These are phyloP conservation scores for Heterodera schachtii DNA, from an alignment of 1,140 invertebrate genomes.

Conservation along the genomic window DNA sequence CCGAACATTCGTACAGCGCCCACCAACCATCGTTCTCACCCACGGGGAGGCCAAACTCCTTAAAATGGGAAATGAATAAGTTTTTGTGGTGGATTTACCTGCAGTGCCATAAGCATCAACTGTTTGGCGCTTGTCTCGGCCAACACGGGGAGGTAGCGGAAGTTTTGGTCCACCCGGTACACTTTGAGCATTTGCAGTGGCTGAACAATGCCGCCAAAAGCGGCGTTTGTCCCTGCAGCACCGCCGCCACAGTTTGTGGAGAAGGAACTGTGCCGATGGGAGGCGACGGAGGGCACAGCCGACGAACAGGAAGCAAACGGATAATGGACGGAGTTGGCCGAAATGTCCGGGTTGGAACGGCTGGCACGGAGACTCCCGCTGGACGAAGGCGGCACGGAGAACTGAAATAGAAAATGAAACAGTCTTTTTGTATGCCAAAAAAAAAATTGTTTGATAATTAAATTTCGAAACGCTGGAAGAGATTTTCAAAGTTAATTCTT, in stretches of 20 bases:
- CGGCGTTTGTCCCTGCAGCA: background rate
- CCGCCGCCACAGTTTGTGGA: slow-evolving; percentile 13
- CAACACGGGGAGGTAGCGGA: slow-evolving; percentile 93
- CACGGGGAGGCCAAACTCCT: slow-evolving; percentile 49
- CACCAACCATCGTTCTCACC: slow-evolving; percentile 68
- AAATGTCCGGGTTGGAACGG: slow-evolving; percentile 64
- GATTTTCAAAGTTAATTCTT: no score
- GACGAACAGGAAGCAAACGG: slow-evolving; percentile 26
- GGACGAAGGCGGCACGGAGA: background rate
- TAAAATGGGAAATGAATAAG: slow-evolving; percentile 13
- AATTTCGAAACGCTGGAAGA: background rate
- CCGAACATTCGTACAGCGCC: slow-evolving; percentile 86
- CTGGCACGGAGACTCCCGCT: slow-evolving; percentile 52
- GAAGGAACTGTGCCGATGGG: slow-evolving; percentile 66
- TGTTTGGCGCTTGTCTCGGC: slow-evolving; percentile 97
- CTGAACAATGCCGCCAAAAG: background rate
- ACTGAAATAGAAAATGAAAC: background rate
- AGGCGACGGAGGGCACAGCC: slow-evolving; percentile 79
- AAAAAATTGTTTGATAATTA: background rate
- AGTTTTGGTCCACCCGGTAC: slow-evolving; percentile 88
- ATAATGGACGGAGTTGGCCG: slow-evolving; percentile 50
- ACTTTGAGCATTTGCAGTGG: slow-evolving; percentile 93
- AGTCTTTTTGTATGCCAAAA: background rate
- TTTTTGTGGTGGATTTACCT: slow-evolving; percentile 71
- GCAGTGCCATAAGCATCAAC: slow-evolving; percentile 93